A percentile compares a stretch with the other conserved stretches of the same genome.
These are phyloP conservation scores for Thyatira batis DNA, from an alignment of 2,888 invertebrate species.

Conservation along the genomic window DNA sequence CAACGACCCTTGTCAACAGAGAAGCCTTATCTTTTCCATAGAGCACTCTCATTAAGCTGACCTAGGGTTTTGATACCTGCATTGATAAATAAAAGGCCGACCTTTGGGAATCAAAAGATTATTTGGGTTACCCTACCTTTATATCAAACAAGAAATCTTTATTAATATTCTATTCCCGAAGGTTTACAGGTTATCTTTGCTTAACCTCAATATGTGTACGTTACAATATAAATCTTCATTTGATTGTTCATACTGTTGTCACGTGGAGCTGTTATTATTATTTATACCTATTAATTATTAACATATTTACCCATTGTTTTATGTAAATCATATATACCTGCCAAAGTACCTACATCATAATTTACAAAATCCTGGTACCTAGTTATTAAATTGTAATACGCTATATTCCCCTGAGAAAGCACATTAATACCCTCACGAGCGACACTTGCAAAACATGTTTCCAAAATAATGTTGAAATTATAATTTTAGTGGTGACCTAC, in stretches of 20 bases:
- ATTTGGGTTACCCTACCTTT: conserved; percentile 8
- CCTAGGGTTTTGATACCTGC: conserved; percentile 47
- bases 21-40: conserved; percentile 56
- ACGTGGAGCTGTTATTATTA: neutral
- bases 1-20: conserved; percentile 67
- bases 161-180: neutral
- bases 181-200: neutral
- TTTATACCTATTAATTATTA: too few species aligned
- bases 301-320: too few species aligned
- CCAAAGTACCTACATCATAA: too few species aligned
- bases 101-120: conserved; percentile 22
- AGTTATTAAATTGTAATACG: neutral
- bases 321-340: too few species aligned
- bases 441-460: neutral
- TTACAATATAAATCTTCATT: neutral
- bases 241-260: neutral
- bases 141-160: conserved; percentile 6
- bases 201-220: neutral
- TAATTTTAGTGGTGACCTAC: conserved; percentile 16
- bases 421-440: neutral
- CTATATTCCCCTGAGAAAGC: neutral
- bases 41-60: conserved; percentile 62
- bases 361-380: too few species aligned
- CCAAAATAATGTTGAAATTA: conserved; percentile 7
- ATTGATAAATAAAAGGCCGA: conserved; percentile 30